phyloP scores from a whole-genome alignment of 2,113 vertebrate genomes.

The Gobiocypris rarus region DNA sequence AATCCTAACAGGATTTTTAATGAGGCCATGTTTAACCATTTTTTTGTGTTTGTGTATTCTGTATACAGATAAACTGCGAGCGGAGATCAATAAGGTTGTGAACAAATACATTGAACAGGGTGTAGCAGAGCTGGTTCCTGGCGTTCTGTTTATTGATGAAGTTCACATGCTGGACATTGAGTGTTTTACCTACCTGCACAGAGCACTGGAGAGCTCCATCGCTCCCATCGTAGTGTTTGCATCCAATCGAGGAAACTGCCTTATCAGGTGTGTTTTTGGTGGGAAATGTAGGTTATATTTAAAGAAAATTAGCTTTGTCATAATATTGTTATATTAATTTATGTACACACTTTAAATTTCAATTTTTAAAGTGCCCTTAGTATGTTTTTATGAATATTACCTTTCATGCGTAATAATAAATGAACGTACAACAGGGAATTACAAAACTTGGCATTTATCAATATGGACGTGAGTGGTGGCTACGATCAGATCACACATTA shows the following conservation, averaged over 20 bases:
- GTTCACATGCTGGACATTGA: conserved; percentile 99
- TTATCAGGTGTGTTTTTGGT: conserved; percentile 82
- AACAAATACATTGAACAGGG: conserved; percentile 99
- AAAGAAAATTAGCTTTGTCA: not conserved
- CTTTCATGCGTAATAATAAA: too few relatives aligned
- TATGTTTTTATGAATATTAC: too few relatives aligned
- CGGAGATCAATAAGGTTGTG: conserved; percentile 98
- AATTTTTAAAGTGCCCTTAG: too few relatives aligned
- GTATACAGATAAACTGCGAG: conserved; percentile 89
- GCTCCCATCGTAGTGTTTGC: conserved; percentile 97
- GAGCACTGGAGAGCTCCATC: conserved; percentile 93
- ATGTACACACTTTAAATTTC: not conserved
- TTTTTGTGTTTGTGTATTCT: not conserved
- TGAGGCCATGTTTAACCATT: not conserved
- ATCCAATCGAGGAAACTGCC: conserved; percentile 94
- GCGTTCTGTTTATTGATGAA: conserved; percentile 95
- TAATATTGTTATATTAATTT: not conserved
- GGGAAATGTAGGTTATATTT: not conserved
- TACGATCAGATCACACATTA: too few relatives aligned
- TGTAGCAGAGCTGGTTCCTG: conserved; percentile 93
- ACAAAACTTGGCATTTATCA: too few relatives aligned
- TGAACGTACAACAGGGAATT: too few relatives aligned
- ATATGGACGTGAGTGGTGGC: too few relatives aligned
- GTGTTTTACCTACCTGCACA: conserved; percentile 97
- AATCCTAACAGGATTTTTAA: not conserved